Base-by-base conservation (phyloP, 2,797 vertebrate genomes). In the Gadopsis marmoratus region DNA sequence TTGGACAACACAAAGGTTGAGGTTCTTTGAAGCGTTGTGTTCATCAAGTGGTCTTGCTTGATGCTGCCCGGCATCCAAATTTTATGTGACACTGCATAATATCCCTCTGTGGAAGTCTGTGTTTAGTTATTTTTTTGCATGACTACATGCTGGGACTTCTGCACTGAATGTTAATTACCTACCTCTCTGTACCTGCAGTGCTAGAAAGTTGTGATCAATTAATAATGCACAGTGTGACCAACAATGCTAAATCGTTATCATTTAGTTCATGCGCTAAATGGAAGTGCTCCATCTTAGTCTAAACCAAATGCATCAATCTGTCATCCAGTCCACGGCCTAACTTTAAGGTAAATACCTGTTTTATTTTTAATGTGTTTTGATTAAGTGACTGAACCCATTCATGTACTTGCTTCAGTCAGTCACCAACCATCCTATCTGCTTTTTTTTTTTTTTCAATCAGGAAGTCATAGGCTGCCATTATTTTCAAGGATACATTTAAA, bases 51-150 rank as follows among this genome's bases (percentile, higher is more conserved):
- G 7, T 71, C 16, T 61, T 31, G 26, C 26, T 26, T 26, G 26
- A 5, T 55, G 43, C 26, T 31, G 45, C 51, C 51, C 45, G 48
- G 64, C 29, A 33, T 58, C 8, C 58, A 86, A 67, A 26, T 60
- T 81, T 58, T 41, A 60, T 54, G 39, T 63, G 19, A 56, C 9
- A 1, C 85, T 90, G 21, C 53, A 84, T 80, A 83, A 80, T 64
- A 16, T 39, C 5, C 14, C n/a, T 60, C 43, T 50, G 26, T 51
- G 54, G 31, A 78, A 58, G 33, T 19, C 17, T 50, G 35, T 23
- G 19, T 60, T 64, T 54, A 26, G 7, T 71, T 58, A 7, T 69
- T 59, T 33, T 19, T 61, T 61, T 76, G 68, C 64, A 55, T 63
- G 43, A 47, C 11, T 55, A 19, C 70, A 23, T 50, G 14, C 3